Conservation (phyloP, 1,140 invertebrate genomes). For the Wasmannia auropunctata region DNA sequence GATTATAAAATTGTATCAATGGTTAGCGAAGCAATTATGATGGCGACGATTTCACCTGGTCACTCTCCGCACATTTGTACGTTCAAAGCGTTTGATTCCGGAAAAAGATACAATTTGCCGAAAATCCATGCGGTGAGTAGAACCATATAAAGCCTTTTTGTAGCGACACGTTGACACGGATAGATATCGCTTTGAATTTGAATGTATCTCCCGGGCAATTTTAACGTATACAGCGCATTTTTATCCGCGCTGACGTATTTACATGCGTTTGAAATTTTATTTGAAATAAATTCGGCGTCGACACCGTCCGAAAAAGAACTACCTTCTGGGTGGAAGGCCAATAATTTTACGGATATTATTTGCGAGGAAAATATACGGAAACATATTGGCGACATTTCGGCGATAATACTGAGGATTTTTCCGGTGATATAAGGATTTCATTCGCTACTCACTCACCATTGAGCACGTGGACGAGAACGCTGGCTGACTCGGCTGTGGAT, state of each 20-base stretch:
- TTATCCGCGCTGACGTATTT: slow-evolving; percentile 28
- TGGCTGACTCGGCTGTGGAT: slow-evolving; percentile 86
- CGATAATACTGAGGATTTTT: slow-evolving; percentile 25
- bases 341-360: slow-evolving; percentile 18
- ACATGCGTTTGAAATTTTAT: slow-evolving; percentile 12
- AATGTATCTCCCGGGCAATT: slow-evolving; percentile 13
- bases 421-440: slow-evolving; percentile 22
- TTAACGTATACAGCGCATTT: slow-evolving; percentile 15
- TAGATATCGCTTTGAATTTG: not conserved
- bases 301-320: not conserved
- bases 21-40: not conserved
- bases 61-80: not conserved
- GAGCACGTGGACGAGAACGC: slow-evolving; percentile 87
- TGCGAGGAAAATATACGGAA: not conserved
- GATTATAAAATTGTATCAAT: slow-evolving; percentile 6
- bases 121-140: not conserved
- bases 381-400: slow-evolving; percentile 11
- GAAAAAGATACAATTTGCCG: slow-evolving; percentile 10
- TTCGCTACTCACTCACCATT: slow-evolving; percentile 85
- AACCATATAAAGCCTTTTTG: slow-evolving; percentile 4
- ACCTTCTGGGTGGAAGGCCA: not conserved
- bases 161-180: not conserved
- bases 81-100: not conserved
- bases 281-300: slow-evolving; percentile 7
- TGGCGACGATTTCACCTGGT: not conserved